Evolutionary conservation across 2,113 vertebrate species (phyloP).

Genomic region (Mobula hypostoma): DNA sequence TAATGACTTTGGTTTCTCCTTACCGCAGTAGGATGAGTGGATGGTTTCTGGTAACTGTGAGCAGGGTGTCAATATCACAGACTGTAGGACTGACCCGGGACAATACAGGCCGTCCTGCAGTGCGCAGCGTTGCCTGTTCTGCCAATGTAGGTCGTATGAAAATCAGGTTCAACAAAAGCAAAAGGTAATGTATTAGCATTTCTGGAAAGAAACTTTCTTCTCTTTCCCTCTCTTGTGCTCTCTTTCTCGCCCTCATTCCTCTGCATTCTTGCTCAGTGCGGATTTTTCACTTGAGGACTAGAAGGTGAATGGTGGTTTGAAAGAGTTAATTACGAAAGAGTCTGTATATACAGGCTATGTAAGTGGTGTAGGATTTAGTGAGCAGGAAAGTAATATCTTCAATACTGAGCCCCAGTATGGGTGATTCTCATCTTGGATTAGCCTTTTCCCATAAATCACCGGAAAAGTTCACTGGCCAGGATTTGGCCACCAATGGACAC

Average conservation of each 20-base stretch:
- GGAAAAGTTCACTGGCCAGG: no score
- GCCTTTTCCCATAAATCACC: no score
- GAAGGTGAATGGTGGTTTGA: no score
- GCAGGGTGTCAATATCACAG: neutral
- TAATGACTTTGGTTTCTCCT: neutral
- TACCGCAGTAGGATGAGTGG: neutral
- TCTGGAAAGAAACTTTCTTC: neutral
- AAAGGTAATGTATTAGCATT: neutral
- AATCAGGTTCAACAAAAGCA: neutral
- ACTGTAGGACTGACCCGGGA: slow-evolving; percentile 10
- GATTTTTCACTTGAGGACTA: no score
- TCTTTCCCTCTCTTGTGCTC: neutral
- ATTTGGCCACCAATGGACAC: no score
- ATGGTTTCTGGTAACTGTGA: neutral
- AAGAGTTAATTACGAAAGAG: no score
- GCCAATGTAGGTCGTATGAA: neutral
- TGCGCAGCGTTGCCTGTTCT: neutral
- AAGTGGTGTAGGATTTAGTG: no score
- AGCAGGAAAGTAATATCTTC: no score
- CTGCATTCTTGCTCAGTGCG: no score
- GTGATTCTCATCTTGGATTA: no score
- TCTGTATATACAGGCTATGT: no score
- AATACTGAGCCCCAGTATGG: no score
- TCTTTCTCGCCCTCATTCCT: neutral
- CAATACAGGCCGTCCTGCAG: slow-evolving; percentile 3